Conservation (phyloP, 2,113 vertebrate genomes). For the Aspiorhynchus laticeps region DNA sequence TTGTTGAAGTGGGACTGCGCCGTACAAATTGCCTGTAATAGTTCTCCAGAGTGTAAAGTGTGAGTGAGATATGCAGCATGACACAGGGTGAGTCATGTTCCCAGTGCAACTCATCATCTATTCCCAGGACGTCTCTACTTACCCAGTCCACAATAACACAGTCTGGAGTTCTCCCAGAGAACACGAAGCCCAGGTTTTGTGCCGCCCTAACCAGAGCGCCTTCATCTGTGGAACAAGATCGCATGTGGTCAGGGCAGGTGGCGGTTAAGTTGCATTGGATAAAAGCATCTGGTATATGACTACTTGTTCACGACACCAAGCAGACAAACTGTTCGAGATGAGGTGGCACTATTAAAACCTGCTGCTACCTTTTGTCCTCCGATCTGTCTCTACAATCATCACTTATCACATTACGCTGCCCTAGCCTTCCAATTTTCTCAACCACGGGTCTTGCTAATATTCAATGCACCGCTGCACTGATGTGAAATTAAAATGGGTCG, state of each 20-base stretch:
- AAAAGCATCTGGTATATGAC: slow-evolving; percentile 15
- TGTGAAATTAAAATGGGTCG: slow-evolving; percentile 12
- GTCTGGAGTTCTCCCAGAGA: slow-evolving; percentile 94
- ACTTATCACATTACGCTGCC: not conserved
- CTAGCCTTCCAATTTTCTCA: slow-evolving; percentile 3
- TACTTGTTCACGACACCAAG: not conserved
- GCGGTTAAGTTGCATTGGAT: not conserved
- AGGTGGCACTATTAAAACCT: slow-evolving; percentile 15
- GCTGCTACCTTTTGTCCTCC: slow-evolving; percentile 4
- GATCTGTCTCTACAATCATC: not conserved
- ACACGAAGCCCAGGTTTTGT: slow-evolving; percentile 87
- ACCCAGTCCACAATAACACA: slow-evolving; percentile 92
- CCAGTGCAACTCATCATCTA: slow-evolving; percentile 23
- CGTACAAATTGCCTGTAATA: slow-evolving; percentile 15
- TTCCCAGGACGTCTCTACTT: slow-evolving; percentile 63
- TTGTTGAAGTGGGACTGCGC: not conserved
- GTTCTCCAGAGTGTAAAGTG: slow-evolving; percentile 30
- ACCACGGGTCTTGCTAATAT: not conserved
- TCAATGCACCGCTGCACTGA: not conserved
- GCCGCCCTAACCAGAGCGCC: slow-evolving; percentile 95
- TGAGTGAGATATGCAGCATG: slow-evolving; percentile 34
- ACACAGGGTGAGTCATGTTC: slow-evolving; percentile 27
- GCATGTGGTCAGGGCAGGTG: not conserved
- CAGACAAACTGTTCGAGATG: not conserved
- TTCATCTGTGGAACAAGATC: slow-evolving; percentile 81